Percentiles rank a stretch among this genome's conserved stretches.
Conservation (phyloP, 2,797 vertebrate species). For the Rhyacichthys aspro region DNA sequence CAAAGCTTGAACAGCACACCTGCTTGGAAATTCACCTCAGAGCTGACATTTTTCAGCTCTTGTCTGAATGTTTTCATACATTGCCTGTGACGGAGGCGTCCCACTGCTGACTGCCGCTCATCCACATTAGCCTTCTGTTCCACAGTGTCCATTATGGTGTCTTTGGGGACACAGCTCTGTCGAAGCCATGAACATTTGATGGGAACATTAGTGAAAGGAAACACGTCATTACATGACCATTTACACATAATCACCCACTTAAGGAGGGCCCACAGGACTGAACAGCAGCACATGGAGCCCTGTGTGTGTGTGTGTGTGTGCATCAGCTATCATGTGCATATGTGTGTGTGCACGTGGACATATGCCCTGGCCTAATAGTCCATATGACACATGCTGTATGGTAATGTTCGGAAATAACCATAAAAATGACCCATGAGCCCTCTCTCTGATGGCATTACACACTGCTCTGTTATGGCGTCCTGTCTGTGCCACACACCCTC, state of each 20-base stretch:
- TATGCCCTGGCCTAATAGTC: slow-evolving; percentile 67
- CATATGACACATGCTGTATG: slow-evolving; percentile 69
- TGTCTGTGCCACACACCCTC: neutral
- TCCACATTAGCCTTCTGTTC: no score
- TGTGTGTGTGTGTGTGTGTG: slow-evolving; percentile 40
- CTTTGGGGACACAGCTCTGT: slow-evolving; percentile 56
- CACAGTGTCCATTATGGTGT: slow-evolving; percentile 64
- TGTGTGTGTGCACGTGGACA: slow-evolving; percentile 36
- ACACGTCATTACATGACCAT: slow-evolving; percentile 74
- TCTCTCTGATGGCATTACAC: slow-evolving; percentile 37
- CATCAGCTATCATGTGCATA: neutral
- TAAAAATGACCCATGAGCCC: slow-evolving; percentile 55
- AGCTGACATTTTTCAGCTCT: no score
- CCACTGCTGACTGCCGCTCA: no score
- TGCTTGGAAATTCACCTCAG: no score
- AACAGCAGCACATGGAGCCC: slow-evolving; percentile 14
- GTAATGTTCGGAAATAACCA: slow-evolving; percentile 65
- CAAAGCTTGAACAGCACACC: no score
- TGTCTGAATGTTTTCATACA: no score
- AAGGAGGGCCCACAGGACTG: slow-evolving; percentile 67
- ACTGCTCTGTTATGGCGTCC: no score
- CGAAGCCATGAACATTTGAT: slow-evolving; percentile 62
- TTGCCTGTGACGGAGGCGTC: no score
- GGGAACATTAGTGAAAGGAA: slow-evolving; percentile 69
- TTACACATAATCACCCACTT: slow-evolving; percentile 75